Base-by-base conservation (phyloP, 1,140 invertebrate species). In the Cyclargus thomasi region DNA sequence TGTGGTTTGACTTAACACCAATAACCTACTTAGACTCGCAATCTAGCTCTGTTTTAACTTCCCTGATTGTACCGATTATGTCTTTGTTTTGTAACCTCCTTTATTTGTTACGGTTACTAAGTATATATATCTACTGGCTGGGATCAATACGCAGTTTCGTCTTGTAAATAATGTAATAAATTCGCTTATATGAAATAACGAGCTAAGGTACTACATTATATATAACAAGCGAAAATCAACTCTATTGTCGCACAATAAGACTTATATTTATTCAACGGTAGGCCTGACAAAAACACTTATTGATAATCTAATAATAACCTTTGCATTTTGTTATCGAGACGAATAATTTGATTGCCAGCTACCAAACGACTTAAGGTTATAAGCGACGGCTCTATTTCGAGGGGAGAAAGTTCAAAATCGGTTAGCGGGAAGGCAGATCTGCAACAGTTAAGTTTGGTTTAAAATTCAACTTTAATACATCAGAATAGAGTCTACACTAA, bases 351-450 rank as follows among this genome's bases (percentile, higher is more conserved):
- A 55, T 20, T 55, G 17, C 17, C 53, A 55, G 55, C 20, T 18
- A 21, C 10, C 17, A 59, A 59, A 59, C 3, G 55, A 59, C 55
- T 18, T 20, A 59, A 59, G 7, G 1, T 55, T 16, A n/a, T 3
- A 21, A 59, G 0, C 11, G 14, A 20, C 55, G 18, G 71, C 71
- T 76, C 71, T 74, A 76, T 4, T 11, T 4, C 0, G 2, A 6
- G 3, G 0, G 5, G 23, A 62, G 73, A 76, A 22, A 53, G 67
- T 70, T 22, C 21, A 21, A 39, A 63, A 22, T 77, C 7, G 55
- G 22, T 29, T 67, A 47, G 18, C 14, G 3, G 20, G 22, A 35
- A 47, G 62, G 10, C 14, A 8, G 39, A 14, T 16, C 14, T 47
- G 39, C 39, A 0, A 8, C 0, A 29, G 29, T 0, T 14, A 47